A percentile compares a stretch with the other conserved stretches of the same genome.
Evolutionary conservation across 2,113 vertebrate genomes (phyloP).

Genomic region (Oplegnathus fasciatus): DNA sequence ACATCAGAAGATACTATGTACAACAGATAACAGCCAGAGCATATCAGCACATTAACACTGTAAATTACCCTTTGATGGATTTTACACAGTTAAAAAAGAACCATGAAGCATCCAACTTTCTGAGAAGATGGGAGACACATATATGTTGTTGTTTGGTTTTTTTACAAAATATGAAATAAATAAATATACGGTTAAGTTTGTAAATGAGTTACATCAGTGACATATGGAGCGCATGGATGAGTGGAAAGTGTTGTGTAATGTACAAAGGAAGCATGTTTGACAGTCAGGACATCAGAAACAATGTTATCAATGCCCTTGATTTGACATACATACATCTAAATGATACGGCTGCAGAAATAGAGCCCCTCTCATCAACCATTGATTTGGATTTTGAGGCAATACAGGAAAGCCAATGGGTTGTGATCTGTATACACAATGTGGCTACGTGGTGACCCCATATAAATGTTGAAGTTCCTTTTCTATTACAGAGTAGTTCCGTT

Average conservation of each 20-base stretch:
- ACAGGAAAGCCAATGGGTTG: neutral
- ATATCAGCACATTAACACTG: conserved; percentile 50
- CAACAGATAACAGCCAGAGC: conserved; percentile 65
- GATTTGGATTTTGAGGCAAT: neutral
- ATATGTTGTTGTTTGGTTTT: too few relatives aligned
- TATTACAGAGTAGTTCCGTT: neutral
- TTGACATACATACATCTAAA: neutral
- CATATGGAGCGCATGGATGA: neutral
- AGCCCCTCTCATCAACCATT: neutral
- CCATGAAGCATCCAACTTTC: neutral
- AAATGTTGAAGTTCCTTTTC: too few relatives aligned
- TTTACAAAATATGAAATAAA: too few relatives aligned
- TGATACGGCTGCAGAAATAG: too few relatives aligned
- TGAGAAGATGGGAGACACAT: neutral
- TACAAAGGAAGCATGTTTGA: too few relatives aligned
- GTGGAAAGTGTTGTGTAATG: neutral
- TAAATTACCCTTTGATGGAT: conserved; percentile 56
- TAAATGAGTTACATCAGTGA: neutral
- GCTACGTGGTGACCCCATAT: too few relatives aligned
- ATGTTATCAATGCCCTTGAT: too few relatives aligned
- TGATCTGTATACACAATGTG: neutral
- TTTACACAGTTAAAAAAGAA: conserved; percentile 39
- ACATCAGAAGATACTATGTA: conserved; percentile 50
- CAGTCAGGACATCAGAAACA: neutral
- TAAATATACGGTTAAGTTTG: neutral